Conservation (phyloP, 2,888 invertebrate species). For the Cremastinae sp. region DNA sequence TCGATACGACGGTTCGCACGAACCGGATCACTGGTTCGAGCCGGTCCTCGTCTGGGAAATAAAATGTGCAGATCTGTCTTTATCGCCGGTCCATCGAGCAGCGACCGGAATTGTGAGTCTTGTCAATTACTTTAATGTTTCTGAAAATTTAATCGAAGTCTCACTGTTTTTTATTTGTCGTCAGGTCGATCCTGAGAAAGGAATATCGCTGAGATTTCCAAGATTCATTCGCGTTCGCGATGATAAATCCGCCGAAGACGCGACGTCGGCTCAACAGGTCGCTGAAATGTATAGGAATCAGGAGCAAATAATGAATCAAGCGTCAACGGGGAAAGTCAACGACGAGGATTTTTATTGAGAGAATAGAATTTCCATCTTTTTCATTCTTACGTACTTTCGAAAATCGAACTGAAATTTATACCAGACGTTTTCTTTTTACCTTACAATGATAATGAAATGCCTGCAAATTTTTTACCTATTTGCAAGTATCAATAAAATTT, state of each 20-base stretch:
- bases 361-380: not conserved
- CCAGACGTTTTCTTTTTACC: no score
- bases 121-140: not conserved
- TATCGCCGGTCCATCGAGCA: conserved; percentile 96
- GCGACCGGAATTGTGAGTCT: conserved; percentile 89
- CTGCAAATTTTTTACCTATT: no score
- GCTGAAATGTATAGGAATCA: conserved; percentile 95
- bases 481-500: no score
- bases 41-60: conserved; percentile 96
- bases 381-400: no score
- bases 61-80: conserved; percentile 97
- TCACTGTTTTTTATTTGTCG: conserved; percentile 53
- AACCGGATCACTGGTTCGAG: conserved; percentile 95
- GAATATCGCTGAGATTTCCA: conserved; percentile 97
- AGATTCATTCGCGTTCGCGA: conserved; percentile 93
- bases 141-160: conserved; percentile 7
- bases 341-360: conserved; percentile 85
- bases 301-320: conserved; percentile 90
- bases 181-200: conserved; percentile 92
- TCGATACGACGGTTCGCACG: conserved; percentile 86
- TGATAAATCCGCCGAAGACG: conserved; percentile 96
- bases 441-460: no score
- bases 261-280: conserved; percentile 94
- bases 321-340: conserved; percentile 72
- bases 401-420: no score